Evolutionary conservation across 2,797 vertebrate species (phyloP), one percentile per base, ranked within the genome.

Genomic region (Trematomus bernacchii): DNA sequence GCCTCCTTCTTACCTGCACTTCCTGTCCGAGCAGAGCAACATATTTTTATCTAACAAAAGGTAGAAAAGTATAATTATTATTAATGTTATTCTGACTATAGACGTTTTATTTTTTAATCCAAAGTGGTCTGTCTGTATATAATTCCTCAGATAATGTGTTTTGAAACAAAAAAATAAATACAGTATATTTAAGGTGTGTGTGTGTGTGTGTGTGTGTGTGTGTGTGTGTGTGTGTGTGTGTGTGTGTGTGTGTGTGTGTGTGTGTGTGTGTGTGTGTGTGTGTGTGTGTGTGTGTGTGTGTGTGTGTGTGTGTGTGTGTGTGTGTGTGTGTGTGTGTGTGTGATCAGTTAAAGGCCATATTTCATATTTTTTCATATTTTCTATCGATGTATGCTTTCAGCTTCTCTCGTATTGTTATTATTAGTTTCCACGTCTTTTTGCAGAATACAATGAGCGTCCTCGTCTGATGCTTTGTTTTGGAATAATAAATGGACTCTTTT

Each of bases 81-180:
- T 74, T 60, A 64, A 44, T 52, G 50, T 68, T 72, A 76, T 79
- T 69, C 42, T 60, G 68, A 66, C 60, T 80, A 85, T 84, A n/a
- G 50, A 86, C 82, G 82, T 86, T 91, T 88, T 87, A 87, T 90
- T 92, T 94, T 93, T 92, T 78, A 82, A 88, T 69, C 44, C 37
- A 80, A 80, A 76, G 64, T 82, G 66, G 62, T 88, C 51, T 86
- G 65, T 80, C n/a, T 87, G 84, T 90, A 80, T 43, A 90, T 84
- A 91, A 77, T 62, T 52, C 70, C n/a, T 69, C 50, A 84, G 73
- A 81, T 91, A 55, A 83, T 79, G 53, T 84, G 65, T 85, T 87
- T 66, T 67, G n/a, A 79, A 74, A 30, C 30, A 30, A 37, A 30
- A 37, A 70, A 76, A 44, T 70, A 58, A 77, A 43, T 40, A 44